A percentile compares a stretch with the other conserved stretches of the same genome.
These are phyloP conservation scores for Cyphotilapia sp. DNA, from an alignment of 2,113 vertebrate species.

Conservation along the genomic window DNA sequence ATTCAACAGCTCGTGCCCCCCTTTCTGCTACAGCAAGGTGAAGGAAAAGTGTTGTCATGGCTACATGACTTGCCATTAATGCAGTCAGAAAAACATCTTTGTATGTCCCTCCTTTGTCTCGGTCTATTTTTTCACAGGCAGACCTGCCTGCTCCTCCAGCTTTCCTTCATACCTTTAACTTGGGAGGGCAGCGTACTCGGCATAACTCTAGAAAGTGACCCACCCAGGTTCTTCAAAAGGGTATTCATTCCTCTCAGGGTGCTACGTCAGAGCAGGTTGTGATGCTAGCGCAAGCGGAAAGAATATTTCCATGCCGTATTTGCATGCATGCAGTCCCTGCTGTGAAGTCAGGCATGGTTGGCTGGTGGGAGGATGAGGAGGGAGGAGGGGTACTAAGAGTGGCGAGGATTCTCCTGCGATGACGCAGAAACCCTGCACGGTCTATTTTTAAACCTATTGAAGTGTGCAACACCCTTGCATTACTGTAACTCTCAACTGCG, in stretches of 20 bases:
- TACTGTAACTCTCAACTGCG: conserved; percentile 49
- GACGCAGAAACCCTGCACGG: conserved; percentile 50
- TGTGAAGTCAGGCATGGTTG: conserved; percentile 2
- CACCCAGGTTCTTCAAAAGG: conserved; percentile 14
- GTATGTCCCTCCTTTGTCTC: not conserved
- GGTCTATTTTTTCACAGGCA: not conserved
- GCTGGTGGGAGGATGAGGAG: not conserved
- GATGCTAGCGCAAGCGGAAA: conserved; percentile 17
- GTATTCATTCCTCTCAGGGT: not conserved
- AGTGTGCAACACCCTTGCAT: conserved; percentile 48
- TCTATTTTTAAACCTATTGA: conserved; percentile 66
- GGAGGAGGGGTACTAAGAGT: not conserved
- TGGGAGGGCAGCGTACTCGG: not conserved
- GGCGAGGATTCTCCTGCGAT: conserved; percentile 58
- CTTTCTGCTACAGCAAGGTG: conserved; percentile 13
- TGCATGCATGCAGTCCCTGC: conserved; percentile 30
- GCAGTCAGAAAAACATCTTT: not conserved
- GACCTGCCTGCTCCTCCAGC: conserved; percentile 35
- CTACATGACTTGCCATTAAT: conserved; percentile 15
- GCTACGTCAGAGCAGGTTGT: conserved; percentile 17
- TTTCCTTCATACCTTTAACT: conserved; percentile 30
- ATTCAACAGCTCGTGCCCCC: not conserved
- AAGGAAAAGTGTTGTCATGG: conserved; percentile 57
- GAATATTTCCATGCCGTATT: conserved; percentile 32
- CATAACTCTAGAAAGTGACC: conserved; percentile 12